phyloP scores from a whole-genome alignment of 2,797 vertebrate species.

The Eidolon dupreanum region DNA sequence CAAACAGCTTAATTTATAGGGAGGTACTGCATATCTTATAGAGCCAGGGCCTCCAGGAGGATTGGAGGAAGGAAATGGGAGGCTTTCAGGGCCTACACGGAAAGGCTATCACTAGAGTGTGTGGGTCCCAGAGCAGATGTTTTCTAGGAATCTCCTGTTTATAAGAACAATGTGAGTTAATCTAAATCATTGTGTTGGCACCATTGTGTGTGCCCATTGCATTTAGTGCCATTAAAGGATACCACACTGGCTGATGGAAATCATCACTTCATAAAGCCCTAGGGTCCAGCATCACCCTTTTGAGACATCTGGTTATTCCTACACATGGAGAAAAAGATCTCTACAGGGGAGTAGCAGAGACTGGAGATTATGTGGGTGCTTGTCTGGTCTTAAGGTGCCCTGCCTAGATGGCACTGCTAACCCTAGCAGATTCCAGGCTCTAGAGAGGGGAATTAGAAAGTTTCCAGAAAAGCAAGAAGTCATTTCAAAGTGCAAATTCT shows the following conservation, averaged over 20 bases:
- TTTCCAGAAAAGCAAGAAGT: background rate
- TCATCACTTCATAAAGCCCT: background rate
- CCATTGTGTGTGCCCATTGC: background rate
- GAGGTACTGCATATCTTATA: background rate
- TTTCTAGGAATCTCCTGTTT: background rate
- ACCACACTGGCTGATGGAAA: background rate
- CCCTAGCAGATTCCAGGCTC: background rate
- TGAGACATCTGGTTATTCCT: background rate
- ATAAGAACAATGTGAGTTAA: background rate
- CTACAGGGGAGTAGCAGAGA: background rate
- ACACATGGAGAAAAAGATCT: background rate
- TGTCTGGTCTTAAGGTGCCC: background rate
- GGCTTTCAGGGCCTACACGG: background rate
- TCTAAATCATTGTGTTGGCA: background rate
- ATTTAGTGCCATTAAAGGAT: background rate
- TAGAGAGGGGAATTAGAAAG: background rate
- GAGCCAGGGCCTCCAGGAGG: background rate
- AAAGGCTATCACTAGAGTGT: background rate
- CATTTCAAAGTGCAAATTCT: background rate
- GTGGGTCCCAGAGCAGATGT: background rate
- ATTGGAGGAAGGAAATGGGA: background rate
- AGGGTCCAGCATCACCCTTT: background rate
- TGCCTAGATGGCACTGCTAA: background rate
- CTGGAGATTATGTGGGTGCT: background rate
- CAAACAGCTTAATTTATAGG: background rate